A percentile compares a stretch with the other conserved stretches of the same genome.
Evolutionary conservation across 2,797 vertebrate species (phyloP).

Genomic region (Anguilla megastoma): DNA sequence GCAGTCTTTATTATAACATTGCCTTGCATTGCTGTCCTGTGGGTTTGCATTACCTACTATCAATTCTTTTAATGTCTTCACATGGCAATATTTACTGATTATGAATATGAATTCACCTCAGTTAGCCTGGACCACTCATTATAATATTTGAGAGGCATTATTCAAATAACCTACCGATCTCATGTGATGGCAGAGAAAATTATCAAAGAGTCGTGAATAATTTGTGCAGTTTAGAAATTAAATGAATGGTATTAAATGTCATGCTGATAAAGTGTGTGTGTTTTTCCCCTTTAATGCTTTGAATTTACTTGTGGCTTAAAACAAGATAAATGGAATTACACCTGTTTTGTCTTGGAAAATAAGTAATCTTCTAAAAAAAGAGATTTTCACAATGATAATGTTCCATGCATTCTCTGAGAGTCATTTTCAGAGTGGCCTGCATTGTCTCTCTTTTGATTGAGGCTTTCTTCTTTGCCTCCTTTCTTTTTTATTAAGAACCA

Average conservation of each 20-base stretch:
- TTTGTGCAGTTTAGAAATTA: slow-evolving; percentile 5
- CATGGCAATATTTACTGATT: neutral
- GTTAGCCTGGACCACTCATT: neutral
- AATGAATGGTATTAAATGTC: neutral
- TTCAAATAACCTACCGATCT: neutral
- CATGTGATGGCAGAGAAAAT: neutral
- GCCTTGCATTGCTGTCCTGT: neutral
- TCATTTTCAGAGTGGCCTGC: neutral
- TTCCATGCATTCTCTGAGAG: neutral
- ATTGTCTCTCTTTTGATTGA: neutral
- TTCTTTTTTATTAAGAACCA: neutral
- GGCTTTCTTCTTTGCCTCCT: neutral
- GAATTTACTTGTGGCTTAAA: slow-evolving; percentile 6
- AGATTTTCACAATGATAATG: neutral
- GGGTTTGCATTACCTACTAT: neutral
- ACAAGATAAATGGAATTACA: neutral
- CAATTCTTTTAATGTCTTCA: neutral
- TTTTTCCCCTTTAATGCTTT: slow-evolving; percentile 13
- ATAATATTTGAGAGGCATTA: slow-evolving; percentile 1
- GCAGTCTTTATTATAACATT: too few species aligned
- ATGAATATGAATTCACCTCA: neutral
- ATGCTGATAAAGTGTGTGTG: neutral
- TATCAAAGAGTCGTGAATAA: neutral
- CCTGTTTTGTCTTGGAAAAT: neutral
- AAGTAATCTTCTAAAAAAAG: neutral